These are phyloP conservation scores for Petromus typicus DNA, from an alignment of 2,113 vertebrate genomes.

Conservation along the genomic window DNA sequence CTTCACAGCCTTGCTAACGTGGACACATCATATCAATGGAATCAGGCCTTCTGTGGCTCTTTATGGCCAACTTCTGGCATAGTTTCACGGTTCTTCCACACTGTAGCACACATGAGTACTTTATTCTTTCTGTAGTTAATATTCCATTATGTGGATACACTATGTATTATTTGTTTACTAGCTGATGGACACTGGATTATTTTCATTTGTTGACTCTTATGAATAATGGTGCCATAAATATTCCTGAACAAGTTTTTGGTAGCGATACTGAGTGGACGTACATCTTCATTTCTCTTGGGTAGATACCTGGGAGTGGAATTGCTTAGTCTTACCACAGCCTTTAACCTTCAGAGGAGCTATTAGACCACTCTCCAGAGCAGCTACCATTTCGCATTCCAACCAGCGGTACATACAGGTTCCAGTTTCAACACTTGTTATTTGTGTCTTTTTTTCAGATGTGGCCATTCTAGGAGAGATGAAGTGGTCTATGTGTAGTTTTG, in stretches of 20 bases:
- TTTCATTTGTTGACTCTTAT: neutral
- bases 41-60: neutral
- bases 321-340: neutral
- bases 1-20: neutral
- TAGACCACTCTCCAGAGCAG: conserved; percentile 4
- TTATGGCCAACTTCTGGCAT: neutral
- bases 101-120: neutral
- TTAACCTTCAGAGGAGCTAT: neutral
- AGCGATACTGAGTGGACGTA: neutral
- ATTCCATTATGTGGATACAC: neutral
- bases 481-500: neutral
- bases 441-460: neutral
- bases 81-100: neutral
- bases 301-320: neutral
- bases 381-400: neutral
- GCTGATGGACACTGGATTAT: neutral
- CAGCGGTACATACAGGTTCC: neutral
- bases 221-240: conserved; percentile 21
- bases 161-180: neutral
- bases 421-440: neutral
- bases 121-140: neutral
- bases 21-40: neutral
- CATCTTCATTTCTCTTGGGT: neutral
- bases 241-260: neutral
- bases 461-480: neutral